Conservation (phyloP, 2,888 invertebrate species). For the Nematopogon swammerdamellus region DNA sequence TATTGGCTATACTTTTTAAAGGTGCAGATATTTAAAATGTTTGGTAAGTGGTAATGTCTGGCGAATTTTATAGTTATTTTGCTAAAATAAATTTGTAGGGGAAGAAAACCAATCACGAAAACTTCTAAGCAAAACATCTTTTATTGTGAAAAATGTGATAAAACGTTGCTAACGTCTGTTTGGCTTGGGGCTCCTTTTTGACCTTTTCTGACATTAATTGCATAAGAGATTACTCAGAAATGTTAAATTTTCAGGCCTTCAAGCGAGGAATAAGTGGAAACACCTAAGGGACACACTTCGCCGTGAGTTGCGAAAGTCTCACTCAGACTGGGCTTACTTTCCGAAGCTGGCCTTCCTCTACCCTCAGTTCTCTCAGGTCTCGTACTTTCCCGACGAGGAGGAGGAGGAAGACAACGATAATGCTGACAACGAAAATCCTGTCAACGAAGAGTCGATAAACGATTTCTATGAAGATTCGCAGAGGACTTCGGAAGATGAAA, state of each 20-base stretch:
- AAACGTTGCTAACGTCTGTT: too few species aligned
- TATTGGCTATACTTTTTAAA: too few species aligned
- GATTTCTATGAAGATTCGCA: background rate
- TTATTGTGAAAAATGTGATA: too few species aligned
- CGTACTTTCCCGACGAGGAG: background rate
- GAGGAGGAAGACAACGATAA: background rate
- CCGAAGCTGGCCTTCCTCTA: conserved; percentile 40
- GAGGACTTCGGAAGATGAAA: background rate
- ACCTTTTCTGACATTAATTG: too few species aligned
- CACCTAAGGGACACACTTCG: conserved; percentile 45
- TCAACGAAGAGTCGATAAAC: background rate
- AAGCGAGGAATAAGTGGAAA: conserved; percentile 48
- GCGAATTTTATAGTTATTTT: too few species aligned
- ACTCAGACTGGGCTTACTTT: conserved; percentile 41
- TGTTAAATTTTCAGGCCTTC: conserved; percentile 27
- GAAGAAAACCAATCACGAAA: too few species aligned
- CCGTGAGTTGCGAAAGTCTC: conserved; percentile 40
- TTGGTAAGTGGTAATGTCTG: too few species aligned
- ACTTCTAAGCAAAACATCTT: too few species aligned
- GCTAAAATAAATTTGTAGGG: too few species aligned
- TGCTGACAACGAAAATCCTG: background rate
- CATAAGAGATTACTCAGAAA: conserved; percentile 5
- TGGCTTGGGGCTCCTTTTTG: too few species aligned
- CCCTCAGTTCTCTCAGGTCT: conserved; percentile 28
- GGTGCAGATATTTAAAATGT: too few species aligned